Base-by-base conservation (phyloP, 2,888 invertebrate species). In the Blera fallax region DNA sequence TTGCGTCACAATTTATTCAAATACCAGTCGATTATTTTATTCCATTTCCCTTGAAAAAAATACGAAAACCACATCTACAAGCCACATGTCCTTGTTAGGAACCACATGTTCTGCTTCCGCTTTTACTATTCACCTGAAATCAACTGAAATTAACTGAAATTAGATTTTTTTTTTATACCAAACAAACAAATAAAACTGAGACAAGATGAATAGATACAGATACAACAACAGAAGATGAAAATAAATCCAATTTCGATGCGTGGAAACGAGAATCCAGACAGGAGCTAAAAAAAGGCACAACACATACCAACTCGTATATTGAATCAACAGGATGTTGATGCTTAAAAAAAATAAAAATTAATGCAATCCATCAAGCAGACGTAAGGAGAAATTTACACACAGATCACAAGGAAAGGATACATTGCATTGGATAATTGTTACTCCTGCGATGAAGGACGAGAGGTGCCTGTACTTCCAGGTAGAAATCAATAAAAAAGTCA, bases 301-400 rank as follows among this genome's bases (percentile, higher is more conserved):
- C 18, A 24, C 7, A 3, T 3, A 54, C 3, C 7, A 10, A 11
- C 18, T 7, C 6, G 11, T 16, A 7, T 50, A 18, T 82, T 88
- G 88, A 88, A 88, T 89, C 88, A 89, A 88, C 88, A 88, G 88
- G 89, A 89, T 88, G 88, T 81, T 74, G 85, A 83, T 87, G 84
- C 87, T 87, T 81, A 83, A 87, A 70, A 45, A 34, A 81, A 87
- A 45, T 27, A 81, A 87, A 73, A 70, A 32, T 74, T 76, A 76
- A 85, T 85, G 76, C 85, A 85, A 85, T 85, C 70, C 14, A 80
- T 76, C 80, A 85, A 58, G 52, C 14, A 32, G 24, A 65, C 54
- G 29, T 73, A 65, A 7, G 45, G 1, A 67, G 48, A 27, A 32
- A 62, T 7, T 10, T 14, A 3, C 1, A 52, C 54, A 52, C 14